phyloP scores from a whole-genome alignment of 1,140 invertebrate species.

The Telenomus remus region DNA sequence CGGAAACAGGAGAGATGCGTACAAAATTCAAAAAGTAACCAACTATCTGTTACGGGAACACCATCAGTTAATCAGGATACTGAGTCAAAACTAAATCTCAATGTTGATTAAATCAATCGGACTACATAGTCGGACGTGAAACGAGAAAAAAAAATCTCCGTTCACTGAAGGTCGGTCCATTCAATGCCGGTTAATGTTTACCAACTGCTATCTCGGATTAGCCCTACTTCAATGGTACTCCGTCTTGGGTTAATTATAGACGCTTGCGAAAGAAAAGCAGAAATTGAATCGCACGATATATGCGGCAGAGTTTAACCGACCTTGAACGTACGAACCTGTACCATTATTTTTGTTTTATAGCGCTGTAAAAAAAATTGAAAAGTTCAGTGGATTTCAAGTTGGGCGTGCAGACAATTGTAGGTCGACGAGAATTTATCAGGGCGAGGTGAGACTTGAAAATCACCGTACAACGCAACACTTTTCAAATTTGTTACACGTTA shows the following conservation, averaged over 20 bases:
- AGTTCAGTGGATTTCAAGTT: too few species aligned
- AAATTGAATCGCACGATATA: constrained; percentile 41
- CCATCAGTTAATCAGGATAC: too few species aligned
- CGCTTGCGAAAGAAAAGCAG: constrained; percentile 40
- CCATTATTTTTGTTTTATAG: constrained; percentile 3
- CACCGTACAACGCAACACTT: too few species aligned
- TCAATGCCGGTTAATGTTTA: constrained; percentile 58
- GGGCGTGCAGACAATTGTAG: too few species aligned
- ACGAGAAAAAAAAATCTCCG: neutral
- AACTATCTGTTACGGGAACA: neutral
- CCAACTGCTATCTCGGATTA: constrained; percentile 42
- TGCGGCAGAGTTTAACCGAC: constrained; percentile 48
- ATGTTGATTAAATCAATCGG: too few species aligned
- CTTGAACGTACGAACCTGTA: constrained; percentile 43
- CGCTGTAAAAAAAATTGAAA: too few species aligned
- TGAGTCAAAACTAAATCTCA: too few species aligned
- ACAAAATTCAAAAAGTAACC: constrained; percentile 22
- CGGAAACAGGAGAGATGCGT: constrained; percentile 42
- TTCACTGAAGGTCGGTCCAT: constrained; percentile 47
- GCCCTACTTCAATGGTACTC: constrained; percentile 51
- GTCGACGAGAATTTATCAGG: too few species aligned
- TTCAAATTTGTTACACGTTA: too few species aligned
- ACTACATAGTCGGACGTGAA: too few species aligned
- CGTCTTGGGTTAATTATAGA: constrained; percentile 53
- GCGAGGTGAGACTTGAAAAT: too few species aligned